Conservation (phyloP, 1,140 invertebrate species). For the Dolichoris vasculosae region DNA sequence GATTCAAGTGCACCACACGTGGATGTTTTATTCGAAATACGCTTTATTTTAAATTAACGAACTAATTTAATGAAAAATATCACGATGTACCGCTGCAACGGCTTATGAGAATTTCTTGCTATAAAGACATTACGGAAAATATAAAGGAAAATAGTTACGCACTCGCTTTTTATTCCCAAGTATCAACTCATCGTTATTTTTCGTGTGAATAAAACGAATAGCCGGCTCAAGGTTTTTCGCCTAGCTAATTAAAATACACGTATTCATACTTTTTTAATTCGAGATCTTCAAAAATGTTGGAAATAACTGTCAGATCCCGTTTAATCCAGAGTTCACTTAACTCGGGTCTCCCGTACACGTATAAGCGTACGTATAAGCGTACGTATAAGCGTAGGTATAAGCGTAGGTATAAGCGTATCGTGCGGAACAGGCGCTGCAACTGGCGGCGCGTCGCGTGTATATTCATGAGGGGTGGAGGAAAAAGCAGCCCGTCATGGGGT, state of each 20-base stretch:
- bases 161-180: not conserved
- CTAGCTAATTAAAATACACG: too few species aligned
- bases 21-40: too few species aligned
- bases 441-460: conserved; percentile 40
- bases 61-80: too few species aligned
- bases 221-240: too few species aligned
- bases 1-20: too few species aligned
- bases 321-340: not conserved
- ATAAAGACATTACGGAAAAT: too few species aligned
- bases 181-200: not conserved
- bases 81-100: too few species aligned
- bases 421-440: conserved; percentile 15
- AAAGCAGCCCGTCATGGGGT: conserved; percentile 1
- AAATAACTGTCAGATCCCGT: not conserved
- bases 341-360: not conserved
- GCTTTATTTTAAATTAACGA: too few species aligned
- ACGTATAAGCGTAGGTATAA: too few species aligned
- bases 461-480: conserved; percentile 44
- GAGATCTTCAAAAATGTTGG: not conserved
- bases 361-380: too few species aligned
- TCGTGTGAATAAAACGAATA: not conserved
- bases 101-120: too few species aligned
- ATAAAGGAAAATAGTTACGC: not conserved
- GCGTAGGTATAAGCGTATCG: too few species aligned
- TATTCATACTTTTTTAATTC: not conserved